A percentile compares a stretch with the other conserved stretches of the same genome.
phyloP scores from a whole-genome alignment of 2,113 vertebrate genomes.

The Anhinga anhinga region DNA sequence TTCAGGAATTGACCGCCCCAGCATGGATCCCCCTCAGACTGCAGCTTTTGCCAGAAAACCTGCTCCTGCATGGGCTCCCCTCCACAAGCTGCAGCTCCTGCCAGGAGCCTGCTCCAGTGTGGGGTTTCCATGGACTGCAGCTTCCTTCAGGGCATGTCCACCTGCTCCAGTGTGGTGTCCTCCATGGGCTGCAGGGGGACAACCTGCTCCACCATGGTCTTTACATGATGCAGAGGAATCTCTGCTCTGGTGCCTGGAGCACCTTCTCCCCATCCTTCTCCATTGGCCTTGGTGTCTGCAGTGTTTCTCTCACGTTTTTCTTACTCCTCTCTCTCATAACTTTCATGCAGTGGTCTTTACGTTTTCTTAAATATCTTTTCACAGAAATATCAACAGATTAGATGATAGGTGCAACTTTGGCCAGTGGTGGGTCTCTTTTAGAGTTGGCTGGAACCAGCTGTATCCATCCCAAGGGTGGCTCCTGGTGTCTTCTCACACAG shows the following conservation, averaged over 20 bases:
- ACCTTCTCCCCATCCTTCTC: background rate
- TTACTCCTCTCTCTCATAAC: background rate
- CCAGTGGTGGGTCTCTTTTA: accelerated
- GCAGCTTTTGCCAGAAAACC: background rate
- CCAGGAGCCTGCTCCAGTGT: background rate
- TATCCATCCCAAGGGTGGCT: background rate
- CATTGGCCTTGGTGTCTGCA: background rate
- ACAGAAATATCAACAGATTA: background rate
- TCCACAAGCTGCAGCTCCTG: background rate
- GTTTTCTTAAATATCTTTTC: background rate
- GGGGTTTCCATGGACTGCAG: accelerated
- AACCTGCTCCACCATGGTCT: background rate
- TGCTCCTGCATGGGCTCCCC: accelerated
- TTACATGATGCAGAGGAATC: too few species aligned
- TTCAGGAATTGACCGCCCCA: background rate
- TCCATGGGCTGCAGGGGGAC: accelerated
- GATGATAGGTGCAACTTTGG: background rate
- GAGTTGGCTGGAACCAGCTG: background rate
- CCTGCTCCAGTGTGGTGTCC: background rate
- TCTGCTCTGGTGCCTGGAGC: background rate
- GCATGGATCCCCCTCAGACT: accelerated
- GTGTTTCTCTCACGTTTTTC: background rate
- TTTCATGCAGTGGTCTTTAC: background rate
- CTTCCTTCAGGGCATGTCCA: background rate
- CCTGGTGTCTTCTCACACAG: background rate